These are phyloP conservation scores for Strigamia transsilvanica DNA, from an alignment of 2,888 invertebrate genomes.

Conservation along the genomic window DNA sequence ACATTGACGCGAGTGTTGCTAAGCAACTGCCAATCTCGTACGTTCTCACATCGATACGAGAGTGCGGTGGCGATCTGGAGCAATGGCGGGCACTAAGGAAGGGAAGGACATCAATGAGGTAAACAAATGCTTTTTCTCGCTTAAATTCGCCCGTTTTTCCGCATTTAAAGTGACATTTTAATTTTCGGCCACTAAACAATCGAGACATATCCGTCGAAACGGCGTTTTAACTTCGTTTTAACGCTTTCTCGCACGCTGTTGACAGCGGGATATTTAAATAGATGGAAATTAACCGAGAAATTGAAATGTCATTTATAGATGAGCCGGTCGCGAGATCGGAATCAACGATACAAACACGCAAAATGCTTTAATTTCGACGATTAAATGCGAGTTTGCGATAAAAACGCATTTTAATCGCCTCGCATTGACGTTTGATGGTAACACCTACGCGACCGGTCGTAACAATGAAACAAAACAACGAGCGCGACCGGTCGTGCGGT, in stretches of 20 bases:
- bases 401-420: background rate
- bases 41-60: background rate
- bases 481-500: background rate
- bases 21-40: background rate
- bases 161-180: no score
- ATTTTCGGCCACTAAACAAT: no score
- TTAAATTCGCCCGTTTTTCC: background rate
- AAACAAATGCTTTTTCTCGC: constrained; percentile 4
- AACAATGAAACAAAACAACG: background rate
- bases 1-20: background rate
- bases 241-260: background rate
- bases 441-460: background rate
- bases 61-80: constrained; percentile 38
- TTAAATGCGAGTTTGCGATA: background rate
- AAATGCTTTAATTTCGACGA: background rate
- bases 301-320: background rate
- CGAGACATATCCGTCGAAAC: no score
- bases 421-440: background rate
- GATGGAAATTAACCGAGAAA: background rate
- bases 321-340: no score
- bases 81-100: constrained; percentile 29
- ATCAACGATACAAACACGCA: no score
- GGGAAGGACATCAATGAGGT: background rate
- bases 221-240: background rate
- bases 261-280: constrained; percentile 20